Percentiles rank a stretch among this genome's conserved stretches.
These are phyloP conservation scores for Merodon equestris DNA, from an alignment of 2,888 invertebrate genomes.

Conservation along the genomic window DNA sequence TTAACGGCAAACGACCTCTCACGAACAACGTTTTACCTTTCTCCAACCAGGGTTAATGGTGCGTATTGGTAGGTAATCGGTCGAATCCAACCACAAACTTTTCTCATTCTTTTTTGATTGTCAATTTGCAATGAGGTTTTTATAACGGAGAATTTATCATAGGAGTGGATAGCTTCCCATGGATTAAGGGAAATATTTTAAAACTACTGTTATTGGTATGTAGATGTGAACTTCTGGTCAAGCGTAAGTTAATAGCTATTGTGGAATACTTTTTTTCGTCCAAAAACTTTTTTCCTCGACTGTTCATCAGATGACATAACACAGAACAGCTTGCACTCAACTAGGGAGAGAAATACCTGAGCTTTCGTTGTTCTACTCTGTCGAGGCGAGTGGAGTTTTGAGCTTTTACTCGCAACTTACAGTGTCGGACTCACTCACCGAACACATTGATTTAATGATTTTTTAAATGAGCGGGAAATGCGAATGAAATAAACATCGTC, in stretches of 20 bases:
- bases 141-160: too few species aligned
- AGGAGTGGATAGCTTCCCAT: too few species aligned
- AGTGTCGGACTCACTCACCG: background rate
- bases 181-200: too few species aligned
- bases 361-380: constrained; percentile 3
- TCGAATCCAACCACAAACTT: too few species aligned
- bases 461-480: background rate
- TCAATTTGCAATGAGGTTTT: too few species aligned
- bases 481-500: background rate
- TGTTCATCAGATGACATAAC: background rate
- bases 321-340: background rate
- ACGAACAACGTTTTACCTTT: constrained; percentile 2
- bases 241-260: too few species aligned
- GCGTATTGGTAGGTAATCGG: background rate
- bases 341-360: background rate
- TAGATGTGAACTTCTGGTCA: too few species aligned
- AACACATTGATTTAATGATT: background rate
- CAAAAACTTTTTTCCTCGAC: background rate
- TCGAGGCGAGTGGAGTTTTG: constrained; percentile 9
- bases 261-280: too few species aligned
- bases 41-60: constrained; percentile 4
- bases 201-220: too few species aligned
- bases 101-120: background rate
- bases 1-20: constrained; percentile 36
- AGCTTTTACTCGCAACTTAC: constrained; percentile 33